A percentile compares a stretch with the other conserved stretches of the same genome.
phyloP scores from a whole-genome alignment of 30 jellyfish, hydroid and myxozoan genomes.

The Rhopilema esculentum region DNA sequence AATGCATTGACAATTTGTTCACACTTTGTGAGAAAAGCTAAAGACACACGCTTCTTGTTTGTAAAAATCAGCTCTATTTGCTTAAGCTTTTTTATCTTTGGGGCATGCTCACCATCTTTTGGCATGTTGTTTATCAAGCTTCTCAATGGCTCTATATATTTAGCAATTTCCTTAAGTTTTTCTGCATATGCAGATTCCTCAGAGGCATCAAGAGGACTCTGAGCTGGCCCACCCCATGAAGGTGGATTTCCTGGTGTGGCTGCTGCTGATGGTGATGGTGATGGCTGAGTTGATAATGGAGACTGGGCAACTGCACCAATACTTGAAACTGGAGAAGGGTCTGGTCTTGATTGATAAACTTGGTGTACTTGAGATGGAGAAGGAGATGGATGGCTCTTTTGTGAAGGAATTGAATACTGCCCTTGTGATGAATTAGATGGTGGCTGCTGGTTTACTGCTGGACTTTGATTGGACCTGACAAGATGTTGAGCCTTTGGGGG shows the following conservation, averaged over 20 bases:
- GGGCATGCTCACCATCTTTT: constrained; percentile 74
- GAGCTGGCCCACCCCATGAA: constrained; percentile 77
- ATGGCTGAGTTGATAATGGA: constrained; percentile 63
- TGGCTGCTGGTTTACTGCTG: constrained; percentile 38
- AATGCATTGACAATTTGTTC: constrained; percentile 58
- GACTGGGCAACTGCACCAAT: constrained; percentile 62
- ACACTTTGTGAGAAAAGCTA: constrained; percentile 41
- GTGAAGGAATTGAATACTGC: constrained; percentile 24
- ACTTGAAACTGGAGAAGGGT: constrained; percentile 60
- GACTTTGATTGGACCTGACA: constrained; percentile 55
- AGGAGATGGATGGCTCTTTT: constrained; percentile 60
- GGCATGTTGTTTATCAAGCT: constrained; percentile 70
- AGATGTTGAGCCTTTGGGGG: constrained; percentile 42
- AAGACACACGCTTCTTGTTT: constrained; percentile 52
- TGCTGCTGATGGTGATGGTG: constrained; percentile 77
- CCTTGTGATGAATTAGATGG: constrained; percentile 37
- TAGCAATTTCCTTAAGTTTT: constrained; percentile 57
- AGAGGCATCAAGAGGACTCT: constrained; percentile 73
- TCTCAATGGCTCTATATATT: constrained; percentile 67
- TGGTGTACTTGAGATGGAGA: constrained; percentile 63
- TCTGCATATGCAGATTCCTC: constrained; percentile 78
- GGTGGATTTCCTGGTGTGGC: constrained; percentile 74
- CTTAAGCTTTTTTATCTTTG: constrained; percentile 41
- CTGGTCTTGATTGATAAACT: constrained; percentile 44
- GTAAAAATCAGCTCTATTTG: constrained; percentile 47